Base-by-base conservation (phyloP, 2,888 invertebrate species). In the Augochlorella aurata region DNA sequence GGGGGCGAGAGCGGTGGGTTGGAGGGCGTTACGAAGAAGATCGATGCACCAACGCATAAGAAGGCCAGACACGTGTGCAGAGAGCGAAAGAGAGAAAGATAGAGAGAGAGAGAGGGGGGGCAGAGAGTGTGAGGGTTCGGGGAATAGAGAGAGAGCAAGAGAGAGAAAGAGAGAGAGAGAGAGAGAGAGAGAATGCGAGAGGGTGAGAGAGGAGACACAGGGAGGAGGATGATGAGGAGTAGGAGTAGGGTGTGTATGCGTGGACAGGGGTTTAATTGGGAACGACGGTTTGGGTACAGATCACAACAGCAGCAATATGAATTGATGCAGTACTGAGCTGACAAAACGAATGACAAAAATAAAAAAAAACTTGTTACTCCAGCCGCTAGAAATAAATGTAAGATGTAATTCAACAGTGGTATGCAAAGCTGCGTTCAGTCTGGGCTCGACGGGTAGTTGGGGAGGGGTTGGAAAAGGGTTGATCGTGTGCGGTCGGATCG, bases 271-370 rank as follows among this genome's bases (percentile, higher is more conserved):
- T 83, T 81, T 69, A 72, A 79, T 78, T 65, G 70, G 58, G 80
- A 76, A 87, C 74, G 75, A 87, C 74, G 77, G 81, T 83, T 85
- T 76, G 82, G 81, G 85, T 85, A 85, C 88, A 87, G 87, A 89
- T 90, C 79, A 89, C 80, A 76, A 85, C 91, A 91, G 93, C 93
- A 93, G 94, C 94, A 94, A 94, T 93, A 94, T 73, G 92, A 93
- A 94, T 93, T 93, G 92, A 93, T 92, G 92, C 92, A 92, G 91
- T 93, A 92, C 93, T 91, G 91, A 84, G 83, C 84, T 83, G 82
- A 86, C 73, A 85, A 89, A 85, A 86, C 81, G 85, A 87, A 90
- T 73, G 85, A 84, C 79, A 71, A 82, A 82, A 80, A 85, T 54
- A 61, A 80, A 68, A 63, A 73, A 82, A 85, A 85, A 87, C 84